These are phyloP conservation scores for Seira sanloemensis DNA, from an alignment of 2,888 invertebrate genomes.

Conservation along the genomic window DNA sequence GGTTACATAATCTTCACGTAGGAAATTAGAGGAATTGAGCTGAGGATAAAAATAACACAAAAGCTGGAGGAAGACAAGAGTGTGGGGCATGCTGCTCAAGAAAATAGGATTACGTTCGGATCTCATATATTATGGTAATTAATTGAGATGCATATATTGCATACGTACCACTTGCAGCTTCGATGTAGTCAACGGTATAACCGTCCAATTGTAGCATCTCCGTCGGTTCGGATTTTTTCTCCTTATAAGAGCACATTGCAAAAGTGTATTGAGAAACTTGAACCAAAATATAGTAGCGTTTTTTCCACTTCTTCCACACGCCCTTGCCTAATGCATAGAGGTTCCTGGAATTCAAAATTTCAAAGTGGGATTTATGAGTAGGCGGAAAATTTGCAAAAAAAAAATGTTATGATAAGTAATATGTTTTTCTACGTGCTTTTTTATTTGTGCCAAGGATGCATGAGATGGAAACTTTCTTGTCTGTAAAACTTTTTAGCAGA, in stretches of 20 bases:
- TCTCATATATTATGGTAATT: not conserved
- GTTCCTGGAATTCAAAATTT: conserved; percentile 79
- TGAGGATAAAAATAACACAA: no score
- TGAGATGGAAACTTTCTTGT: no score
- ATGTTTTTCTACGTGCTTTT: no score
- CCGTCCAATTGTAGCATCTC: conserved; percentile 99
- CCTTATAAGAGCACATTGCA: conserved; percentile 99
- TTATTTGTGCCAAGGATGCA: not conserved
- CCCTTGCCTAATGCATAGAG: conserved; percentile 95
- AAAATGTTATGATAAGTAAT: not conserved
- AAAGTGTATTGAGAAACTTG: conserved; percentile 99
- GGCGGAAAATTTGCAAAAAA: not conserved
- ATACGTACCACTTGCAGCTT: conserved; percentile 92
- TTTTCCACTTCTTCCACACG: conserved; percentile 99
- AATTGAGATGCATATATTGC: no score
- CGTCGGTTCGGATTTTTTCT: conserved; percentile 99
- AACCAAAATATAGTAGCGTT: conserved; percentile 97
- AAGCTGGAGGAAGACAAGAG: no score
- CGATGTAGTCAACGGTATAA: conserved; percentile 99
- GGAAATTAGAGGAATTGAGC: no score
- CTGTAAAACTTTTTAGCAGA: no score
- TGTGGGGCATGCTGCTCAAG: no score
- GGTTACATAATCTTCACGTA: no score
- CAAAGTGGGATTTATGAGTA: not conserved
- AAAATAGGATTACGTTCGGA: no score